Conservation (phyloP, 2,113 vertebrate genomes). For the Panthera uncia region DNA sequence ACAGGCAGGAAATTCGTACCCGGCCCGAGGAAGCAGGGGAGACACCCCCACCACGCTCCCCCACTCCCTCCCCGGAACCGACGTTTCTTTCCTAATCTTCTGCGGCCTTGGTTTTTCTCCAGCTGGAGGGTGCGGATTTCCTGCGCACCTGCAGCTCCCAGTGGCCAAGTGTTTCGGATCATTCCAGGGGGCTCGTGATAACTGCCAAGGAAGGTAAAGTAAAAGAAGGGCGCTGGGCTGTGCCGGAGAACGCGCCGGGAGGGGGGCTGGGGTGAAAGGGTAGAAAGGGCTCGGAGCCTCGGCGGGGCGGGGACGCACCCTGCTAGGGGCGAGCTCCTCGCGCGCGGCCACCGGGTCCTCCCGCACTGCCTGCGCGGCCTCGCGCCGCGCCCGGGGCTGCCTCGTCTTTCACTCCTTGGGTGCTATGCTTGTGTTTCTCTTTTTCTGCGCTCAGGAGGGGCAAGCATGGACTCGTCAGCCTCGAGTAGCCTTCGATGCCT, state of each 20-base stretch:
- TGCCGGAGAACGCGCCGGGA: background rate
- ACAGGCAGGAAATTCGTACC: constrained; percentile 44
- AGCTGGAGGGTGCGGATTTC: constrained; percentile 88
- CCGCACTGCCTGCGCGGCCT: background rate
- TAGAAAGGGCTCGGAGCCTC: background rate
- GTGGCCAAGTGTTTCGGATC: constrained; percentile 91
- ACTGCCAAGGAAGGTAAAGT: constrained; percentile 91
- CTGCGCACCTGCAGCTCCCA: constrained; percentile 89
- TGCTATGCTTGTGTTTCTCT: background rate
- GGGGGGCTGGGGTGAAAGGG: background rate
- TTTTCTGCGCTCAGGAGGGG: constrained; percentile 80
- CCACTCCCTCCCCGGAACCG: constrained; percentile 20
- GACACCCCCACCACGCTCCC: background rate
- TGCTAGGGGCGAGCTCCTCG: accelerated
- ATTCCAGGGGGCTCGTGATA: constrained; percentile 88
- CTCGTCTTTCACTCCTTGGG: accelerated
- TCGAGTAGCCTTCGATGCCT: constrained; percentile 96
- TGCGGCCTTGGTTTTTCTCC: constrained; percentile 64
- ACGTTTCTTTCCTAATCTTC: constrained; percentile 55
- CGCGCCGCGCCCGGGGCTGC: background rate
- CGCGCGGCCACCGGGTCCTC: background rate
- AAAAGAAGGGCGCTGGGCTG: background rate
- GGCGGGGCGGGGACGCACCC: background rate
- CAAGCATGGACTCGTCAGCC: constrained; percentile 87
- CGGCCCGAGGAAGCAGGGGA: constrained; percentile 29